A percentile compares a stretch with the other conserved stretches of the same genome.
phyloP scores from a whole-genome alignment of 1,140 invertebrate species.

The Achatina immaculata region DNA sequence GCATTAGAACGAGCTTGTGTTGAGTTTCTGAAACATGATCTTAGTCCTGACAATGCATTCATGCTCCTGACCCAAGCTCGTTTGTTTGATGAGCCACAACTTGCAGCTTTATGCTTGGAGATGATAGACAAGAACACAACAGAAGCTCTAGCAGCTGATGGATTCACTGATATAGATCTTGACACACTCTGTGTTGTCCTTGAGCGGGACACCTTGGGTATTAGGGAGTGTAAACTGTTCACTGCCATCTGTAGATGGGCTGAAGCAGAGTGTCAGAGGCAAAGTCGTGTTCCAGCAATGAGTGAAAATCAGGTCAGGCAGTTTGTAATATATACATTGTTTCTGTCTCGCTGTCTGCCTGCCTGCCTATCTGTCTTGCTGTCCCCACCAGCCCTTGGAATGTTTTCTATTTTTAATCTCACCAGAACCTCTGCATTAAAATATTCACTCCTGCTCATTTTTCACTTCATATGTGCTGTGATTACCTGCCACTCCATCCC shows the following conservation, averaged over 20 bases:
- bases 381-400: no score
- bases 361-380: no score
- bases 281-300: constrained; percentile 78
- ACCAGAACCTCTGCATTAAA: no score
- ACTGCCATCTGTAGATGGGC: constrained; percentile 81
- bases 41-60: constrained; percentile 88
- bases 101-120: constrained; percentile 85
- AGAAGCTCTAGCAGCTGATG: constrained; percentile 85
- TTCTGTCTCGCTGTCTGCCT: no score
- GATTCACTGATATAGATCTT: constrained; percentile 89
- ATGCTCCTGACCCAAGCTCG: constrained; percentile 84
- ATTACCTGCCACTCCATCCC: no score
- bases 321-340: constrained; percentile 9
- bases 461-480: no score
- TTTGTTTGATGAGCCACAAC: constrained; percentile 84
- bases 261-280: constrained; percentile 82
- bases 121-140: constrained; percentile 89
- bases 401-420: no score
- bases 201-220: constrained; percentile 85
- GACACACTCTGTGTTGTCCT: constrained; percentile 85
- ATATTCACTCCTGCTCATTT: no score
- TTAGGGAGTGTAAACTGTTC: constrained; percentile 87
- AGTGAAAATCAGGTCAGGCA: constrained; percentile 77
- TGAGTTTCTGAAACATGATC: constrained; percentile 85
- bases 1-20: constrained; percentile 87